These are phyloP conservation scores for Climacteris rufus DNA, from an alignment of 2,113 vertebrate genomes.

Conservation along the genomic window DNA sequence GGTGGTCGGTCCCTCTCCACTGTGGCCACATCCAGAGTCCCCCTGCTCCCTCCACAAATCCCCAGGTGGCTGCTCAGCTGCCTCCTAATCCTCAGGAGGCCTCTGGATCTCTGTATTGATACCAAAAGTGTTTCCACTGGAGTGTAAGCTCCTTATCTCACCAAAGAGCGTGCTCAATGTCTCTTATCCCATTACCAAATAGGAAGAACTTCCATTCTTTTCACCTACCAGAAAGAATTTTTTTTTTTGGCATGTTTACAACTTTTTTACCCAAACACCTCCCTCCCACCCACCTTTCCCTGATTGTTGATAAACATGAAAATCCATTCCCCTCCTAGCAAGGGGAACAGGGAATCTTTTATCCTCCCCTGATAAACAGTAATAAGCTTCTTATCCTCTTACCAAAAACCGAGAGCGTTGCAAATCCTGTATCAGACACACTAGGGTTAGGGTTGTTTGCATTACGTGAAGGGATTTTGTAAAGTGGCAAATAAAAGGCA, in stretches of 20 bases:
- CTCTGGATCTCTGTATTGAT: neutral
- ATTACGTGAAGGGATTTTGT: conserved; percentile 28
- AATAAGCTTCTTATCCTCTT: conserved; percentile 62
- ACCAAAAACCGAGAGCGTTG: neutral
- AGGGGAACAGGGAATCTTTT: neutral
- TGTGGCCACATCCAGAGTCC: accelerated
- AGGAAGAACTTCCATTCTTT: neutral
- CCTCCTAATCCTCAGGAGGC: neutral
- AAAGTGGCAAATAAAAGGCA: conserved; percentile 27
- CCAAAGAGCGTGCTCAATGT: neutral
- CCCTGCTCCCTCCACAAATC: neutral
- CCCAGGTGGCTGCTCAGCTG: neutral
- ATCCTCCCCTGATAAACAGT: conserved; percentile 14
- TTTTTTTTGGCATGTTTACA: neutral
- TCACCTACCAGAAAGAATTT: neutral
- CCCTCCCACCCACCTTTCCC: neutral
- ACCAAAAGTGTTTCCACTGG: neutral
- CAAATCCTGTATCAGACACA: conserved; percentile 53
- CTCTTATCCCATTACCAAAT: conserved; percentile 1
- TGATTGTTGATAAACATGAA: neutral
- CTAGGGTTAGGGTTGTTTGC: conserved; percentile 49
- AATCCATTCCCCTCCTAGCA: conserved; percentile 21
- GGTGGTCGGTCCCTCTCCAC: accelerated
- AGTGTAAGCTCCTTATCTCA: conserved; percentile 12
- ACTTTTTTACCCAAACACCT: neutral